Evolutionary conservation across 2,797 vertebrate genomes (phyloP).

Genomic region (Silurus lanzhouensis): DNA sequence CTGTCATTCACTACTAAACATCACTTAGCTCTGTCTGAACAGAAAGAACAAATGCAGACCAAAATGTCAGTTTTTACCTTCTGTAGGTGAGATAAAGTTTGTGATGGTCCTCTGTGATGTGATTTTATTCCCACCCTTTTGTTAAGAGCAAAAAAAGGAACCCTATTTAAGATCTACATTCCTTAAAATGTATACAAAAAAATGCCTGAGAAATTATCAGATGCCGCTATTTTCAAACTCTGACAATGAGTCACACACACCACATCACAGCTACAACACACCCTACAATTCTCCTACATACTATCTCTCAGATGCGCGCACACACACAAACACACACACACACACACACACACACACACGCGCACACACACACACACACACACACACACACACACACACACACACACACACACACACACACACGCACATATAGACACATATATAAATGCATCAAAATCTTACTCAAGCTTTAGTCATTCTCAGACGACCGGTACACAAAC

Average conservation of each 20-base stretch:
- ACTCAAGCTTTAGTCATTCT: slow-evolving; percentile 2
- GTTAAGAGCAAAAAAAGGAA: not conserved
- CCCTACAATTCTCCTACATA: slow-evolving; percentile 64
- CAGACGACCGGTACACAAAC: not conserved
- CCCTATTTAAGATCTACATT: slow-evolving; percentile 1
- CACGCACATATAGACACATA: slow-evolving; percentile 19
- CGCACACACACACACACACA: slow-evolving; percentile 5
- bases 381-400: not conserved
- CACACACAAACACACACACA: slow-evolving; percentile 28
- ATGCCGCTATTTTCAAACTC: slow-evolving; percentile 68
- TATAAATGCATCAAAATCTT: not conserved
- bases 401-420: slow-evolving; percentile 6
- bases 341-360: slow-evolving; percentile 23
- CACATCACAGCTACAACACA: slow-evolving; percentile 73
- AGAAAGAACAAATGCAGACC: slow-evolving; percentile 30
- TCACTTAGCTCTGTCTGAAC: not conserved
- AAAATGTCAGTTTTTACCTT: slow-evolving; percentile 43
- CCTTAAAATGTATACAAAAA: slow-evolving; percentile 33
- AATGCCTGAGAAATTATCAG: slow-evolving; percentile 53
- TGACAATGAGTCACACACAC: slow-evolving; percentile 72
- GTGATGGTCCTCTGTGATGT: slow-evolving; percentile 8
- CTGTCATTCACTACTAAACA: not conserved
- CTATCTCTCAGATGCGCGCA: slow-evolving; percentile 44
- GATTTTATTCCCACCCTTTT: not conserved
- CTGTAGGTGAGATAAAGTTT: not conserved